Conservation (phyloP, 2,888 invertebrate genomes). For the Ichneumon xanthorius region DNA sequence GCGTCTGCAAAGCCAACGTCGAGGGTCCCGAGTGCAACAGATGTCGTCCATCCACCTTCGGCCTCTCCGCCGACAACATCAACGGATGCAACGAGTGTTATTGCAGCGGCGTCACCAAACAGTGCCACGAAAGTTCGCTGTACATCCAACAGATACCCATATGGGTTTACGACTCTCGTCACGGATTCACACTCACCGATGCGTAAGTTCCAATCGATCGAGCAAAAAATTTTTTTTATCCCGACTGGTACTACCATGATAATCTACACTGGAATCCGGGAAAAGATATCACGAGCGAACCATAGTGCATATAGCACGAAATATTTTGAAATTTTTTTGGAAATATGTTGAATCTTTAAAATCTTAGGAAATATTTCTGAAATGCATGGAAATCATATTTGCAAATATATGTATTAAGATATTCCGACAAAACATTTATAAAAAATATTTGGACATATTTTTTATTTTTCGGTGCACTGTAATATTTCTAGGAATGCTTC, state of each 20-base stretch:
- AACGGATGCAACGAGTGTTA: conserved; percentile 95
- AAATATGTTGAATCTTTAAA: no score
- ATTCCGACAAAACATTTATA: background rate
- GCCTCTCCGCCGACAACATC: conserved; percentile 89
- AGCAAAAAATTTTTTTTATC: background rate
- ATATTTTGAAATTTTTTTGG: no score
- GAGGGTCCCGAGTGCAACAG: conserved; percentile 91
- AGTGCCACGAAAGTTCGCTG: conserved; percentile 90
- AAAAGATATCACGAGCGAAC: no score
- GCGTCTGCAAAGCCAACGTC: conserved; percentile 91
- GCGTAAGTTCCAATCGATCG: conserved; percentile 81
- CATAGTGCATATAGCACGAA: no score
- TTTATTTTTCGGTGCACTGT: no score
- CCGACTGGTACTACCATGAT: background rate
- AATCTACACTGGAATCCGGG: no score
- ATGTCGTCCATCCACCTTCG: conserved; percentile 93
- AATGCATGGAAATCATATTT: no score
- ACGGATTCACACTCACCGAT: conserved; percentile 89
- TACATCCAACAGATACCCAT: conserved; percentile 89
- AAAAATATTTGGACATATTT: no score
- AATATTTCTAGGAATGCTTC: no score
- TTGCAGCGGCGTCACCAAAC: conserved; percentile 92
- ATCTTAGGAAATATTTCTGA: no score
- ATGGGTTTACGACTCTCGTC: conserved; percentile 86
- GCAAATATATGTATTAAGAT: no score